Base-by-base conservation (phyloP, 2,797 vertebrate genomes). In the Anableps anableps region DNA sequence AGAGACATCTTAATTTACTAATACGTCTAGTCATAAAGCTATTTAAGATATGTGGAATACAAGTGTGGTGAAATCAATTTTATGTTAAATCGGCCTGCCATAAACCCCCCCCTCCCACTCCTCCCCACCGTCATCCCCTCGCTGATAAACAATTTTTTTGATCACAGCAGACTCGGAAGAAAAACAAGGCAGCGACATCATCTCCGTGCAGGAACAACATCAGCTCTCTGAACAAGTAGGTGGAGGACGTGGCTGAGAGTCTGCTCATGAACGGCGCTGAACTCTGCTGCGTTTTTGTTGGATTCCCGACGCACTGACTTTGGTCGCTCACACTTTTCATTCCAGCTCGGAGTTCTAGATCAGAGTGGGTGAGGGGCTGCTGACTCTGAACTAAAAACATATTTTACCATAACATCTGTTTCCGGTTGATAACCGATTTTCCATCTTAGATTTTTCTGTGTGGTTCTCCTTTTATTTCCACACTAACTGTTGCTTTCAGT, bases 91-190 rank as follows among this genome's bases (percentile, higher is more conserved):
- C n/a, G n/a, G n/a, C n/a, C n/a, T n/a, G n/a, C n/a, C n/a, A n/a
- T n/a, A n/a, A n/a, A n/a, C n/a, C n/a, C n/a, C n/a, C n/a, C n/a
- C n/a, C n/a, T n/a, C n/a, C n/a, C n/a, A n/a, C n/a, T n/a, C n/a
- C n/a, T n/a, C 45, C 51, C 51, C 8, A 1, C 23, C 11, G 8
- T n/a, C 51, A 55, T 34, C 31, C 5, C 43, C 38, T 50, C 17
- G 5, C 73, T 36, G 89, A 93, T 91, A 95, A 96, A 96, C 95
- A 95, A 96, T 75, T n/a, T 60, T 66, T 83, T 60, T 60, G 80
- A 88, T 85, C 88, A 88, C 86, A 92, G 92, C 92, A 94, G 83
- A 83, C 75, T 74, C 9, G 7, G 80, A 76, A 14, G 75, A 72
- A 81, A 16, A 72, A 66, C 72, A 60, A 41, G 34, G 26, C 17